These are phyloP conservation scores for Drosophila kokeensis DNA, from an alignment of 2,888 invertebrate species.

Conservation along the genomic window DNA sequence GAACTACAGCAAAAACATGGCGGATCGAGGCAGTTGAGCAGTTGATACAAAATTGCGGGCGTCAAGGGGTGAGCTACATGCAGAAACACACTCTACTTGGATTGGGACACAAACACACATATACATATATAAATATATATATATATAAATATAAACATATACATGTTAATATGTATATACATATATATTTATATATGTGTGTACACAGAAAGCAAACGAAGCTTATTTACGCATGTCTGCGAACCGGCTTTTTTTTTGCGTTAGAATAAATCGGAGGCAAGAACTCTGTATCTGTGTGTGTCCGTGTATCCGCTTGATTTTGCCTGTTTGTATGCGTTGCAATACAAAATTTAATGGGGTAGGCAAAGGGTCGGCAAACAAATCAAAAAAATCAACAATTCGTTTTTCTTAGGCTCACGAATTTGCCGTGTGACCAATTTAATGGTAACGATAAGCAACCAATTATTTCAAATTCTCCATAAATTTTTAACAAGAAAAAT, in stretches of 20 bases:
- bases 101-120: background rate
- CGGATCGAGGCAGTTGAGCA: conserved; percentile 40
- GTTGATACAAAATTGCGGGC: conserved; percentile 11
- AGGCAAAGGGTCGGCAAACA: conserved; percentile 70
- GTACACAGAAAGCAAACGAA: conserved; percentile 13
- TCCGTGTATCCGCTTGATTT: conserved; percentile 17
- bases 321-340: conserved; percentile 32
- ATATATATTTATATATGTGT: conserved; percentile 1
- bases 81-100: background rate
- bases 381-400: conserved; percentile 4
- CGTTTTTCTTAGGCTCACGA: conserved; percentile 19
- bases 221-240: conserved; percentile 72
- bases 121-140: conserved; percentile 10
- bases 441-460: conserved; percentile 50
- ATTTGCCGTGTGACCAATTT: conserved; percentile 40
- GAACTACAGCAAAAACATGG: conserved; percentile 53
- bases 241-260: conserved; percentile 71
- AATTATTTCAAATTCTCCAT: background rate
- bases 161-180: background rate
- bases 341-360: conserved; percentile 83
- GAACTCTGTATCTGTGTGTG: conserved; percentile 42
- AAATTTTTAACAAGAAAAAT: background rate
- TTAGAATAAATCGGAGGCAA: conserved; percentile 50
- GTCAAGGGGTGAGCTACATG: background rate
- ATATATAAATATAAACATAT: conserved; percentile 11